Evolutionary conservation across 2,888 invertebrate species (phyloP), one percentile per base, ranked within the genome.

Genomic region (Elysia crispata): DNA sequence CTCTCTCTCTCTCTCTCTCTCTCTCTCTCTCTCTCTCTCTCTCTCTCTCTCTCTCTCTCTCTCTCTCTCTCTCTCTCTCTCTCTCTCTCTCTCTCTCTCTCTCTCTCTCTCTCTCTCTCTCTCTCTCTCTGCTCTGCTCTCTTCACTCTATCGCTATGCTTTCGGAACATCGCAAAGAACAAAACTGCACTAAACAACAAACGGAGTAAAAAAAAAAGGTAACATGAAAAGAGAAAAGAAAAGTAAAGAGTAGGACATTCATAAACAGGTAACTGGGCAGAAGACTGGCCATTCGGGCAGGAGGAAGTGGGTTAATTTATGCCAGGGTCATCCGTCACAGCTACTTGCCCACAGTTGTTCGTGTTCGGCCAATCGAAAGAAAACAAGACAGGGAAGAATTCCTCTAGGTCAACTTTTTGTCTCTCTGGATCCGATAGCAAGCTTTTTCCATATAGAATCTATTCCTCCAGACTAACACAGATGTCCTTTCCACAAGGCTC

Each of bases 21-120:
- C 50, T 25, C 18, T 28, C 30, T 50, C 28, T 50, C 11, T 23
- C 54, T 41, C 20, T 54, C 15, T 49, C 1, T 54, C 3, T 20
- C 6, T 30, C 6, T 25, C 20, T 41, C 25, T 49, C 18, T 25
- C 28, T 41, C 25, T 69, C 30, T 41, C 30, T 33, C 49, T 64
- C 23, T 33, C 23, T 49, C 28, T 76, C 49, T 54, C 41, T 30
- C 31, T 57, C 18, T 25, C 31, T 31, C 33, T 33, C 33, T 33
- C 31, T 57, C 30, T 33, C 57, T 33, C 11, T 57, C 18, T 31
- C 30, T 23, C 25, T 41, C 74, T 74, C 54, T 25, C 54, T 74
- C 74, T 74, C 54, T 30, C 54, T 74, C 74, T 74, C 30, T 54
- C 54, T 74, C 54, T 74, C 20, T 57, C 54, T 57, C 57, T 54